A percentile compares a stretch with the other conserved stretches of the same genome.
Evolutionary conservation across 2,797 vertebrate genomes (phyloP).

Genomic region (Allobates femoralis): DNA sequence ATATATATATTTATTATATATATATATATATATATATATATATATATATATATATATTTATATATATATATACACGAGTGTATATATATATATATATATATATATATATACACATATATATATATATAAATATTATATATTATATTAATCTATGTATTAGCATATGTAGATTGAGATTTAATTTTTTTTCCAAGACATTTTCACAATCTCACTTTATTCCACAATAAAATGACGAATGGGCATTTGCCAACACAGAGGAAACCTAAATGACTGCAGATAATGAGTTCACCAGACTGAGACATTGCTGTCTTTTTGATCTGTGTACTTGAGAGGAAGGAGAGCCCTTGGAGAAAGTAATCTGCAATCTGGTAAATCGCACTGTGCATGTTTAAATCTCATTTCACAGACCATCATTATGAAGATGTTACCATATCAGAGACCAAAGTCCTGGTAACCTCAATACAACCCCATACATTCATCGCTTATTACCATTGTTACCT

Average conservation of each 20-base stretch:
- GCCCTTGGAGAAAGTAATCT: constrained; percentile 5
- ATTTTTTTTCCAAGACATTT: background rate
- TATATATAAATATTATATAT: no score
- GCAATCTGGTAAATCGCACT: background rate
- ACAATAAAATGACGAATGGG: background rate
- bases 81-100: no score
- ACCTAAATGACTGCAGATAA: constrained; percentile 12
- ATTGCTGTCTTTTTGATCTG: constrained; percentile 2
- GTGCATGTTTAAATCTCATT: background rate
- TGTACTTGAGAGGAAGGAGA: constrained; percentile 2
- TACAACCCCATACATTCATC: no score
- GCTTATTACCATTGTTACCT: no score
- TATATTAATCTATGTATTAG: background rate
- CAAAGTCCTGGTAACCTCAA: no score
- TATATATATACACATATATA: no score
- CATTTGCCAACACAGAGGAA: background rate
- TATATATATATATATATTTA: no score
- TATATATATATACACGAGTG: no score
- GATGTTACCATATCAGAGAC: background rate
- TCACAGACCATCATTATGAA: background rate
- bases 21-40: no score
- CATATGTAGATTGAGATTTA: background rate
- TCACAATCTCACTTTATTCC: background rate
- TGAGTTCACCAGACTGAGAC: constrained; percentile 1
- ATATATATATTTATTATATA: no score